Conservation (phyloP, 2,113 vertebrate genomes). For the Hypomesus transpacificus region DNA sequence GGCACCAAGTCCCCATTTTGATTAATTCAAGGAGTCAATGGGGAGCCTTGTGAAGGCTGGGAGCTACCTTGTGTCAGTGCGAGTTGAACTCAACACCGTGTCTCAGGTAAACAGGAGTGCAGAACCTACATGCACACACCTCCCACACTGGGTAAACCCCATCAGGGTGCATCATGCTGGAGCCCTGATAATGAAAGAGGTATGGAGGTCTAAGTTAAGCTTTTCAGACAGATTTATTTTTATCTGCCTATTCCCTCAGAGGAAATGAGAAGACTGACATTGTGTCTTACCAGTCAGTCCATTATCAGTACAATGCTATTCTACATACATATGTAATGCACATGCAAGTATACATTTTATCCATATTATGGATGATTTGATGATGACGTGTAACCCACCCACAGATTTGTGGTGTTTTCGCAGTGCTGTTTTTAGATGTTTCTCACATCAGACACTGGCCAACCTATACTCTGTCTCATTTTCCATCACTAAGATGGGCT, state of each 20-base stretch:
- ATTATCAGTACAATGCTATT: background rate
- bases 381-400: background rate
- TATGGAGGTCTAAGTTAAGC: background rate
- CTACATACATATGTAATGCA: too few relatives aligned
- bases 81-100: background rate
- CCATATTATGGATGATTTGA: background rate
- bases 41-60: background rate
- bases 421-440: too few relatives aligned
- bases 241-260: background rate
- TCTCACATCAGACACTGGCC: too few relatives aligned
- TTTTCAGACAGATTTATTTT: background rate
- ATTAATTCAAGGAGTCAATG: slow-evolving; percentile 8
- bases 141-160: background rate
- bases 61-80: background rate
- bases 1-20: background rate
- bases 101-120: background rate
- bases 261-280: background rate
- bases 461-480: too few relatives aligned
- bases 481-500: too few relatives aligned
- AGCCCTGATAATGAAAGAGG: background rate
- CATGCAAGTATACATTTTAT: too few relatives aligned
- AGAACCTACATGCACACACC: background rate
- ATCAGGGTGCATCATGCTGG: background rate
- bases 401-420: too few relatives aligned
- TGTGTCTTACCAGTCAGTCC: background rate